A percentile compares a stretch with the other conserved stretches of the same genome.
phyloP scores from a whole-genome alignment of 2,888 invertebrate genomes.

The Limnephilus lunatus region DNA sequence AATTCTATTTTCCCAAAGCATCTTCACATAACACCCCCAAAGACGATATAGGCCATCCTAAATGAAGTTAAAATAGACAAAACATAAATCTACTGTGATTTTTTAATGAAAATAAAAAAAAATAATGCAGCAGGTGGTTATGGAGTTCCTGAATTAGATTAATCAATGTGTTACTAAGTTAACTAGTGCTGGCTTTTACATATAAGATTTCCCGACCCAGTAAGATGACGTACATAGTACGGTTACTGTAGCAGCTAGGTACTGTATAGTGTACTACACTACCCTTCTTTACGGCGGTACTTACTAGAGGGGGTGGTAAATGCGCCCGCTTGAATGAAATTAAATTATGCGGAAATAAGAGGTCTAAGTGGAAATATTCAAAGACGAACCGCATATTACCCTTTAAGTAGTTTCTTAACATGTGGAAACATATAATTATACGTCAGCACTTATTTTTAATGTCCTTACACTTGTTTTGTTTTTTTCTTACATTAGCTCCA shows the following conservation, averaged over 20 bases:
- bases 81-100: no score
- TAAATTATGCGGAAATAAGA: not conserved
- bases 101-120: no score
- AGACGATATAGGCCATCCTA: no score
- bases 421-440: not conserved
- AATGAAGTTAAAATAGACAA: no score
- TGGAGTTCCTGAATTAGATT: no score
- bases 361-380: not conserved
- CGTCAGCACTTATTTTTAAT: not conserved
- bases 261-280: not conserved
- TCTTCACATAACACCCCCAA: no score
- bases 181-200: not conserved
- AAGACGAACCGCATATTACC: not conserved
- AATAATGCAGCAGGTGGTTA: no score
- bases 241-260: no score
- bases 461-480: not conserved
- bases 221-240: not conserved
- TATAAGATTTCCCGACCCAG: not conserved
- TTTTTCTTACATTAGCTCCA: no score
- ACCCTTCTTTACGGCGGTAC: not conserved
- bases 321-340: not conserved
- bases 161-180: not conserved
- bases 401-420: not conserved
- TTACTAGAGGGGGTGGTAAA: not conserved
- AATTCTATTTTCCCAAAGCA: no score